Base-by-base conservation (phyloP, 2,797 vertebrate species). In the Acrocephalus scirpaceus region DNA sequence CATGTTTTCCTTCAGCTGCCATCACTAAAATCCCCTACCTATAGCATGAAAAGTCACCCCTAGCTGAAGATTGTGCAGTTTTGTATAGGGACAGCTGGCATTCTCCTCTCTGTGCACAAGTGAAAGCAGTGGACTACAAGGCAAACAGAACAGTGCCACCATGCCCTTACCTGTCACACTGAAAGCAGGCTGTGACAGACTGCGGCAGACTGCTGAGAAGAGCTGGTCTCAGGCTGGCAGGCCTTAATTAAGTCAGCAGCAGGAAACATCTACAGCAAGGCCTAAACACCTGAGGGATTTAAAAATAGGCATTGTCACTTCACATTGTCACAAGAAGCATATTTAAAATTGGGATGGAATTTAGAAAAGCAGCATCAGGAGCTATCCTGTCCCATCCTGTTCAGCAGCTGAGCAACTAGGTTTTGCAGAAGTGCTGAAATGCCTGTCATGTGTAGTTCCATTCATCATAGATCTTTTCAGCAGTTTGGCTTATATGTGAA, bases 241-340 rank as follows among this genome's bases (percentile, higher is more conserved):
- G 6, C n/a, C 54, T 72, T 81, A 84, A 81, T 92, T 90, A 84
- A 88, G 30, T 88, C 54, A 93, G 80, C 70, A 90, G 91, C 66
- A 88, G 86, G 92, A 72, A 75, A 70, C 4, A 1, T 32, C 14
- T 66, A 73, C 54, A 65, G 38, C 18, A 78, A 78, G 44, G 51
- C 13, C 66, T 40, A 54, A 90, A 84, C 44, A 75, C 54, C 53
- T 9, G 30, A 78, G 58, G 7, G n/a, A 32, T 54, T 94, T 86
- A 70, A 93, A 94, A 96, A 91, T 34, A 88, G 54, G 27, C 30
- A 40, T 22, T 77, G 30, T 50, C 69, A 64, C 36, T 76, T 82
- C 11, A 23, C 25, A 13, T 47, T 76, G 50, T 86, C 64, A 56
- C 57, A 80, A 61, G n/a, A 81, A 83, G 25, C 19, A 23, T 14